Percentiles rank a stretch among this genome's conserved stretches.
Conservation (phyloP, 1,140 invertebrate species). For the Latrodectus geometricus region DNA sequence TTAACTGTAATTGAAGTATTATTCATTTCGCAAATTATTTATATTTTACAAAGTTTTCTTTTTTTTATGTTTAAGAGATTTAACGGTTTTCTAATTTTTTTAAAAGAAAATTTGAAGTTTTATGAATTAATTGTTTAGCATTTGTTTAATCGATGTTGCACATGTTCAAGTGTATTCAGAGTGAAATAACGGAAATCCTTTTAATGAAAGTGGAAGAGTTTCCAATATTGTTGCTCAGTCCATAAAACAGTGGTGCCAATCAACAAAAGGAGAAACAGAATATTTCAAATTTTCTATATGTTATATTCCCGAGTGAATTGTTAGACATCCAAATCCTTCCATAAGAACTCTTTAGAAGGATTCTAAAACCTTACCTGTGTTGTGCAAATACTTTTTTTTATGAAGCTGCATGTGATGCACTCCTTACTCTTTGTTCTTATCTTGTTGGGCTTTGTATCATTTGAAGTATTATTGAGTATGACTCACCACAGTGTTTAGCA, state of each 20-base stretch:
- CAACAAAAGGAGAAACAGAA: constrained; percentile 17
- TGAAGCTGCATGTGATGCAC: constrained; percentile 51
- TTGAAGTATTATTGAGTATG: constrained; percentile 55
- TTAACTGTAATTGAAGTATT: too few species aligned
- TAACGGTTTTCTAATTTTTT: too few species aligned
- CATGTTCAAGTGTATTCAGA: neutral
- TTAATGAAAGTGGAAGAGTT: constrained; percentile 32
- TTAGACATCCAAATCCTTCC: constrained; percentile 52
- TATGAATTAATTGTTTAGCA: too few species aligned
- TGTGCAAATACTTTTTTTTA: constrained; percentile 46
- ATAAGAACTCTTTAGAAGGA: constrained; percentile 17
- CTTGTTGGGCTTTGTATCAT: constrained; percentile 36
- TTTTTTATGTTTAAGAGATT: too few species aligned
- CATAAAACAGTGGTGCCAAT: constrained; percentile 55
- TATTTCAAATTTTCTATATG: constrained; percentile 36
- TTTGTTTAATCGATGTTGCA: too few species aligned
- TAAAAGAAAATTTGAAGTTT: too few species aligned
- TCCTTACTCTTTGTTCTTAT: constrained; percentile 38
- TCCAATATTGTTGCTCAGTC: constrained; percentile 48
- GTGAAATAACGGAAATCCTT: neutral
- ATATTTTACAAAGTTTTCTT: neutral
- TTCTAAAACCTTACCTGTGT: constrained; percentile 40
- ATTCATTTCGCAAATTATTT: neutral
- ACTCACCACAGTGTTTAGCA: constrained; percentile 55
- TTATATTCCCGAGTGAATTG: constrained; percentile 37